A percentile compares a stretch with the other conserved stretches of the same genome.
phyloP scores from a whole-genome alignment of 2,113 vertebrate species.

The Oophaga pumilio region DNA sequence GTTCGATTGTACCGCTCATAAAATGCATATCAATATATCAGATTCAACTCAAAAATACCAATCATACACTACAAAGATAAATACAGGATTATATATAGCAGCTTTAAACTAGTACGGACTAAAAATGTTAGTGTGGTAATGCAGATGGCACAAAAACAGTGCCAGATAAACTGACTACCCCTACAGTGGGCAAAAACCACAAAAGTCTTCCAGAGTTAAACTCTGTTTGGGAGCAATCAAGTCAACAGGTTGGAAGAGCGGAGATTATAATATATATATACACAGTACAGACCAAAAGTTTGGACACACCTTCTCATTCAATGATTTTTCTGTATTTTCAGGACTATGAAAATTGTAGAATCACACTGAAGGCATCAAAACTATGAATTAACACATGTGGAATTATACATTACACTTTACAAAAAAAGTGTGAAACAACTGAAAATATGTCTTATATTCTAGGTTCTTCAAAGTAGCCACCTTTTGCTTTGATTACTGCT shows the following conservation, averaged over 20 bases:
- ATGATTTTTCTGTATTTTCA: too few species aligned
- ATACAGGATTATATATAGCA: slow-evolving; percentile 53
- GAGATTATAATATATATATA: too few species aligned
- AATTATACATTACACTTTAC: too few species aligned
- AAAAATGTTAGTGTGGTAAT: slow-evolving; percentile 42
- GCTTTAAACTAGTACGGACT: slow-evolving; percentile 51
- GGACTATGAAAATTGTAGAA: too few species aligned
- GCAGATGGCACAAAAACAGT: not conserved
- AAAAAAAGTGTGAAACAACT: too few species aligned
- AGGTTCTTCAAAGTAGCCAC: too few species aligned
- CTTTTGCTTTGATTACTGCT: too few species aligned
- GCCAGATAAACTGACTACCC: slow-evolving; percentile 1
- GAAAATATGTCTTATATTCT: too few species aligned
- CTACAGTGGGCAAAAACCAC: not conserved
- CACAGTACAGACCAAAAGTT: too few species aligned
- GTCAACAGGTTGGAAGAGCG: slow-evolving; percentile 39
- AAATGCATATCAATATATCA: slow-evolving; percentile 28
- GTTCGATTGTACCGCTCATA: slow-evolving; percentile 1
- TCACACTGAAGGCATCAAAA: too few species aligned
- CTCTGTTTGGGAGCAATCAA: not conserved
- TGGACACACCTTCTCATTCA: too few species aligned
- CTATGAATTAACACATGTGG: too few species aligned
- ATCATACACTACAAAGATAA: slow-evolving; percentile 46
- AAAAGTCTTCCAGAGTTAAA: slow-evolving; percentile 20
- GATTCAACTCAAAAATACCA: slow-evolving; percentile 22